Conservation (phyloP, 2,113 vertebrate species). For the Theropithecus gelada region DNA sequence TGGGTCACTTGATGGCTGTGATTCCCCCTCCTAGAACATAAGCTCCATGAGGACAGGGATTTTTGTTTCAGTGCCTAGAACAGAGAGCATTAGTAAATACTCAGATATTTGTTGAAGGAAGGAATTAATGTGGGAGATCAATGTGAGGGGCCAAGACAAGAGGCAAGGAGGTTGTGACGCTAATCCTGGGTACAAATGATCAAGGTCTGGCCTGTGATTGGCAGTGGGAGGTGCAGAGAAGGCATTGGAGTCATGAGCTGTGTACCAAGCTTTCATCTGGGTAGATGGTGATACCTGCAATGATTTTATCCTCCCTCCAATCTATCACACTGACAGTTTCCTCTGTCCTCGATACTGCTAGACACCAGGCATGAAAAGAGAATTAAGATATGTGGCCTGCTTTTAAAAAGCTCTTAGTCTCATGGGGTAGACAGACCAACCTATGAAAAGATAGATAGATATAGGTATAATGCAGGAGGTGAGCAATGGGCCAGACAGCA, state of each 20-base stretch:
- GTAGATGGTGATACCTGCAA: neutral
- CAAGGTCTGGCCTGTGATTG: neutral
- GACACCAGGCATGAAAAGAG: constrained; percentile 21
- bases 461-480: too few relatives aligned
- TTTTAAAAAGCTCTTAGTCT: constrained; percentile 31
- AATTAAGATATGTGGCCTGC: neutral
- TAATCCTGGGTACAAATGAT: neutral
- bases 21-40: neutral
- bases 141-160: neutral
- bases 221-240: neutral
- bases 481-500: too few relatives aligned
- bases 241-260: neutral
- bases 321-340: neutral
- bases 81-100: neutral
- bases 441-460: constrained; percentile 18
- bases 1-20: neutral
- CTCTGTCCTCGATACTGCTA: neutral
- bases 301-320: constrained; percentile 32
- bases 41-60: neutral
- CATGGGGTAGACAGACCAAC: neutral
- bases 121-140: neutral
- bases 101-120: constrained; percentile 21
- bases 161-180: neutral
- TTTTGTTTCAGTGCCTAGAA: constrained; percentile 1
- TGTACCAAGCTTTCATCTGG: neutral